Evolutionary conservation across 2,797 vertebrate genomes (phyloP), one percentile per base, ranked within the genome.

Genomic region (Sardinella longiceps): DNA sequence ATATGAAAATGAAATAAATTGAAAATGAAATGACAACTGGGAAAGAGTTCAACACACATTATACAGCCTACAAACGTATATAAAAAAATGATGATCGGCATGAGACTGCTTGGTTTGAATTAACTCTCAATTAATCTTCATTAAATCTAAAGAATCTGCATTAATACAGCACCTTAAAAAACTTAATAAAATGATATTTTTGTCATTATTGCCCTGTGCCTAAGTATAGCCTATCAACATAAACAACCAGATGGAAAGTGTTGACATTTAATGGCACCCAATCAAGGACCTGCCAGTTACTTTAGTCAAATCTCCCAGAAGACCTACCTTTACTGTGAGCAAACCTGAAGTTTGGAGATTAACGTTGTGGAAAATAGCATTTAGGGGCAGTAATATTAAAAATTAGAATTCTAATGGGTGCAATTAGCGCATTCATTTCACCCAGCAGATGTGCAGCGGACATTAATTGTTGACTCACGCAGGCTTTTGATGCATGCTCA

Each of bases 361-460:
- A 90, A 87, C 50, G 84, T 80, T 77, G 80, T 58, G 43, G 84
- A 86, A 88, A 90, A 86, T 84, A 85, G 85, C 84, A 87, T 82
- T 87, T 87, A 70, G 86, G 84, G 70, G 85, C 10, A 33, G 83
- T 53, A 87, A 43, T 85, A 90, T 87, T 89, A 90, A 81, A 87
- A 86, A 89, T 63, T 84, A 66, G 46, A 82, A 81, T 81, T 46
- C 80, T 86, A 85, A 51, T 84, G 83, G 82, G 82, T 66, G 39
- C 88, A 90, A 91, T 89, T 89, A 86, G 85, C 85, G n/a, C 80
- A 85, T 87, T 25, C 25, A 88, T 86, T 91, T 88, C 81, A 66
- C 83, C 74, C 51, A 70, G 85, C 82, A 86, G 89, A 85, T 87
- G 84, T 80, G 46, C 83, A 46, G 81, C 83, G 85, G 86, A 90